These are phyloP conservation scores for Cyphomyrmex costatus DNA, from an alignment of 1,140 invertebrate species.

Conservation along the genomic window DNA sequence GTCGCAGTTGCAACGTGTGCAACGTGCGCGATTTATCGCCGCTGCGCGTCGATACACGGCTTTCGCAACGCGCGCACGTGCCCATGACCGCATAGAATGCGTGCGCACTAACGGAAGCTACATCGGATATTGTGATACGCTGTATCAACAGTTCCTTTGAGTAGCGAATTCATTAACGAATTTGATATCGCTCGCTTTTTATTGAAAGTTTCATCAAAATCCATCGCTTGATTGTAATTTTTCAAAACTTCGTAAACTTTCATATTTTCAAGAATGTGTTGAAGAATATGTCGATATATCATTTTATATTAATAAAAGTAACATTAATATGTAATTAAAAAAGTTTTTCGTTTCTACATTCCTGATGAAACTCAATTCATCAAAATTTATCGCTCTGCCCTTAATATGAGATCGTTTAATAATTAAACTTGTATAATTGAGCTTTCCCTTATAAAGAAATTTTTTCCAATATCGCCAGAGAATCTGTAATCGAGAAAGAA, in stretches of 20 bases:
- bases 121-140: not conserved
- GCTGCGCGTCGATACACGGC: not conserved
- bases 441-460: not conserved
- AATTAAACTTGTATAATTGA: slow-evolving; percentile 9
- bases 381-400: not conserved
- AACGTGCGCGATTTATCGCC: slow-evolving; percentile 63
- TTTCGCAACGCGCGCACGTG: slow-evolving; percentile 12
- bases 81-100: not conserved
- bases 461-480: not conserved
- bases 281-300: not conserved
- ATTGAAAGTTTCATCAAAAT: not conserved
- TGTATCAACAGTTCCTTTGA: not conserved
- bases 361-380: not conserved
- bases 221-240: not conserved
- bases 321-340: not conserved
- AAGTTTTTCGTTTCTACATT: not conserved
- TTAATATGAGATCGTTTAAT: not conserved
- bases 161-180: not conserved
- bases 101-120: not conserved
- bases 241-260: not conserved
- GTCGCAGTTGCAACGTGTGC: slow-evolving; percentile 36
- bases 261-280: not conserved
- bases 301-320: slow-evolving; percentile 11
- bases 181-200: not conserved
- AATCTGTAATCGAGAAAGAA: slow-evolving; percentile 3